Percentiles rank a stretch among this genome's conserved stretches.
These are phyloP conservation scores for Eupithecia centaureata DNA, from an alignment of 2,888 invertebrate genomes.

Conservation along the genomic window DNA sequence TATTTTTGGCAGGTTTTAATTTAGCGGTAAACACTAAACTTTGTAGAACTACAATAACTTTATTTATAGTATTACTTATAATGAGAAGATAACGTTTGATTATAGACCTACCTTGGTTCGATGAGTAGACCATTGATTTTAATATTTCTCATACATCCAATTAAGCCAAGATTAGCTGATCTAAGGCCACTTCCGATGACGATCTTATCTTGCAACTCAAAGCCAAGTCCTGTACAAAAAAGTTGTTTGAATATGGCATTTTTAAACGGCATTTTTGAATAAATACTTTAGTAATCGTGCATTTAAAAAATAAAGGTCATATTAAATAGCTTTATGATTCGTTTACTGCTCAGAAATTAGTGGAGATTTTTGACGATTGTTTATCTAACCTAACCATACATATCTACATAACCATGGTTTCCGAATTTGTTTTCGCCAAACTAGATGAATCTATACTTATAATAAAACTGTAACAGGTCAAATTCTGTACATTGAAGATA, in stretches of 20 bases:
- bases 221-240: slow-evolving; percentile 77
- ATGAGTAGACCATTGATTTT: slow-evolving; percentile 91
- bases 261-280: slow-evolving; percentile 5
- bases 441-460: too few species aligned
- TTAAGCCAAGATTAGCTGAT: slow-evolving; percentile 89
- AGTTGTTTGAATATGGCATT: slow-evolving; percentile 11
- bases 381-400: background rate
- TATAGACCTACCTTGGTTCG: slow-evolving; percentile 84
- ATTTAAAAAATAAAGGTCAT: slow-evolving; percentile 17
- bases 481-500: too few species aligned
- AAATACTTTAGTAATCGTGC: slow-evolving; percentile 2
- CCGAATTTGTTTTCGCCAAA: too few species aligned
- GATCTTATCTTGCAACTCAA: slow-evolving; percentile 88
- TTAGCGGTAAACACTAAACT: background rate
- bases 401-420: background rate
- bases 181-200: slow-evolving; percentile 92
- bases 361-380: background rate
- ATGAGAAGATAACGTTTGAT: background rate
- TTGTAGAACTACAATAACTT: background rate
- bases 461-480: too few species aligned
- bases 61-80: background rate
- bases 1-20: background rate
- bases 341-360: slow-evolving; percentile 2
- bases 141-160: slow-evolving; percentile 96
- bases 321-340: slow-evolving; percentile 5